Evolutionary conservation across 2,888 invertebrate genomes (phyloP).

Genomic region (Acrobasis consociella): DNA sequence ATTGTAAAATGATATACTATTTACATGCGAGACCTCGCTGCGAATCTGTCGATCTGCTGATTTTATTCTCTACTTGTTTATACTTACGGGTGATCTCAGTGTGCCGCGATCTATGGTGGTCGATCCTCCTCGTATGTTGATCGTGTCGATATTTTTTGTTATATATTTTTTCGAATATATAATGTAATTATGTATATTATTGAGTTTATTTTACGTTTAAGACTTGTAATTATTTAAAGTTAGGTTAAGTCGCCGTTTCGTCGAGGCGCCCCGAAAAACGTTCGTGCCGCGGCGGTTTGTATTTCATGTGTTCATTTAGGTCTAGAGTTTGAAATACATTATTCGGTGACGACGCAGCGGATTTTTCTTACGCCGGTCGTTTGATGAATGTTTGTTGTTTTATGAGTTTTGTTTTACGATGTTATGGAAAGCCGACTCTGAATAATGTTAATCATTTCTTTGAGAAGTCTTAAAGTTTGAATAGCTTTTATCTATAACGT

Average conservation of each 20-base stretch:
- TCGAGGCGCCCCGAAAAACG: slow-evolving; percentile 49
- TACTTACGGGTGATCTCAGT: background rate
- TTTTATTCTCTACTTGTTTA: background rate
- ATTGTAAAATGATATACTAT: no score
- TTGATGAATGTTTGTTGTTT: slow-evolving; percentile 76
- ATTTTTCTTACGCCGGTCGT: slow-evolving; percentile 64
- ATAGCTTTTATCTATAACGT: slow-evolving; percentile 37
- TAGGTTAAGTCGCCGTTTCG: slow-evolving; percentile 62
- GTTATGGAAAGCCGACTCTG: slow-evolving; percentile 74
- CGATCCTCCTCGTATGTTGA: slow-evolving; percentile 46
- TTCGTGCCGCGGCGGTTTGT: slow-evolving; percentile 67
- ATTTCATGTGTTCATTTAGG: slow-evolving; percentile 82
- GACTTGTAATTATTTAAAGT: slow-evolving; percentile 78
- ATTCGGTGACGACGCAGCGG: slow-evolving; percentile 61
- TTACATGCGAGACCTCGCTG: background rate
- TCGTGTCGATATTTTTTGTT: slow-evolving; percentile 57
- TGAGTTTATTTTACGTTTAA: slow-evolving; percentile 80
- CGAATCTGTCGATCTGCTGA: background rate
- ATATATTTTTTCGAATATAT: slow-evolving; percentile 78
- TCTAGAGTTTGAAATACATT: slow-evolving; percentile 76
- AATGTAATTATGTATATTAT: slow-evolving; percentile 82
- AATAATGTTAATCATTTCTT: slow-evolving; percentile 81
- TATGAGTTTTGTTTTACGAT: slow-evolving; percentile 74
- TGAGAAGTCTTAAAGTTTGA: slow-evolving; percentile 51
- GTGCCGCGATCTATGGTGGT: slow-evolving; percentile 29